These are phyloP conservation scores for Phymanthus crucifer DNA, from an alignment of 92 coral and sea anemone genomes.

Conservation along the genomic window DNA sequence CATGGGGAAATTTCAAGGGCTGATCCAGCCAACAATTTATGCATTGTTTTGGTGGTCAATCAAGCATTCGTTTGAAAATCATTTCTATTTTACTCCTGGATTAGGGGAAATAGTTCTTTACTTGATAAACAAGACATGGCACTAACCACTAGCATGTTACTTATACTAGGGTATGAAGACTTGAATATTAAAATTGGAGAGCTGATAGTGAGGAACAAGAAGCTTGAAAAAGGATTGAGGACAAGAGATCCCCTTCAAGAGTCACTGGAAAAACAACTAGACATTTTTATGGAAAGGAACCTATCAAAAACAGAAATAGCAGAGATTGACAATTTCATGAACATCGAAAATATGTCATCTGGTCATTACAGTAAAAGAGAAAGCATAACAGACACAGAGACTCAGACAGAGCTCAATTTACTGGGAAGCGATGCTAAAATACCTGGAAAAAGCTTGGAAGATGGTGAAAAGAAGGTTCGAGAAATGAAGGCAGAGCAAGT, in stretches of 20 bases:
- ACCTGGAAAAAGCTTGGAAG: slow-evolving; percentile 10
- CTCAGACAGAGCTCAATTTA: slow-evolving; percentile 25
- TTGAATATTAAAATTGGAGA: slow-evolving; percentile 42
- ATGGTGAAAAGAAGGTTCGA: slow-evolving; percentile 25
- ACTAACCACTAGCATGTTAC: too few species aligned
- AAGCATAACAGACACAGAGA: background rate
- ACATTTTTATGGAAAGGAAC: slow-evolving; percentile 41
- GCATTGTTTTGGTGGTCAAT: too few species aligned
- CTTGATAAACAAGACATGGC: too few species aligned
- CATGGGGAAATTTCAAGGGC: too few species aligned
- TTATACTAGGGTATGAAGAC: slow-evolving; percentile 34
- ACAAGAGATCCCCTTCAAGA: slow-evolving; percentile 57
- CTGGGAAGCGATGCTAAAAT: slow-evolving; percentile 15
- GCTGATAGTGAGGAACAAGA: slow-evolving; percentile 50
- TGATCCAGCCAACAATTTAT: too few species aligned
- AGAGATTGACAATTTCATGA: slow-evolving; percentile 24
- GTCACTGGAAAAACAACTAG: slow-evolving; percentile 53
- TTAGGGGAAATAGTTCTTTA: too few species aligned
- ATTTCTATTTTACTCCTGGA: too few species aligned
- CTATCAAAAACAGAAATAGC: slow-evolving; percentile 39
- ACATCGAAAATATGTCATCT: slow-evolving; percentile 19
- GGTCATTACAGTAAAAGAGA: slow-evolving; percentile 5
- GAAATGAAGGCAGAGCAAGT: slow-evolving; percentile 1
- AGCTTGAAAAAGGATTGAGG: slow-evolving; percentile 50
- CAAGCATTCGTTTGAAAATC: too few species aligned